These are phyloP conservation scores for Amblyraja radiata DNA, from an alignment of 2,797 vertebrate genomes.

Conservation along the genomic window DNA sequence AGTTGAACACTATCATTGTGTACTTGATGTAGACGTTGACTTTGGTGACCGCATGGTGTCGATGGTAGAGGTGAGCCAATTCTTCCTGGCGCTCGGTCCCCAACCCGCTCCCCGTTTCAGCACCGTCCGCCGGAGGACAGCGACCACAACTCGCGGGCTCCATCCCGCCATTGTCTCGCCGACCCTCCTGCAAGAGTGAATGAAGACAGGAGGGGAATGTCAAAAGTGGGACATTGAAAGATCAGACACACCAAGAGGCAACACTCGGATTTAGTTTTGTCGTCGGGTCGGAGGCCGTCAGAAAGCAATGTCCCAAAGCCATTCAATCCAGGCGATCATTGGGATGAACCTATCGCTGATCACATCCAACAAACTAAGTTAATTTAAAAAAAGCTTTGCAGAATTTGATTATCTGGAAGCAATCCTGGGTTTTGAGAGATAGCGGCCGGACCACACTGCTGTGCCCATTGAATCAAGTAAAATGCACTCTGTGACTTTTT, in stretches of 20 bases:
- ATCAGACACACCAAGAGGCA: too few relatives aligned
- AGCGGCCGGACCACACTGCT: background rate
- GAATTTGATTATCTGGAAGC: background rate
- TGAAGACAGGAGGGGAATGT: background rate
- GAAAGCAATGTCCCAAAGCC: background rate
- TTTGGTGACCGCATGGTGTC: conserved; percentile 41
- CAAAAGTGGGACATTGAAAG: background rate
- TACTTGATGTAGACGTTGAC: conserved; percentile 63
- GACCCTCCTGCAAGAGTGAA: conserved; percentile 39
- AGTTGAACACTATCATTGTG: conserved; percentile 65
- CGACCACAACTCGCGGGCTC: background rate
- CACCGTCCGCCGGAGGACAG: background rate
- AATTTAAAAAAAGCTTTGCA: background rate
- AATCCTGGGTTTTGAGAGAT: too few relatives aligned
- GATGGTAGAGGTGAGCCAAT: background rate
- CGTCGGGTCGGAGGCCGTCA: background rate
- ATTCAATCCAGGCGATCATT: background rate
- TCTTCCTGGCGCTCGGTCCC: conserved; percentile 36
- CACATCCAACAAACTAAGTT: background rate
- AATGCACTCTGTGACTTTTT: background rate
- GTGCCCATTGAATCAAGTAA: background rate
- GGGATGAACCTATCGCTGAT: background rate
- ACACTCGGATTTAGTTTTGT: background rate
- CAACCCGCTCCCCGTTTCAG: background rate
- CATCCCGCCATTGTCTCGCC: conserved; percentile 24